Evolutionary conservation across 2,113 vertebrate genomes (phyloP).

Genomic region (Uropsilus gracilis): DNA sequence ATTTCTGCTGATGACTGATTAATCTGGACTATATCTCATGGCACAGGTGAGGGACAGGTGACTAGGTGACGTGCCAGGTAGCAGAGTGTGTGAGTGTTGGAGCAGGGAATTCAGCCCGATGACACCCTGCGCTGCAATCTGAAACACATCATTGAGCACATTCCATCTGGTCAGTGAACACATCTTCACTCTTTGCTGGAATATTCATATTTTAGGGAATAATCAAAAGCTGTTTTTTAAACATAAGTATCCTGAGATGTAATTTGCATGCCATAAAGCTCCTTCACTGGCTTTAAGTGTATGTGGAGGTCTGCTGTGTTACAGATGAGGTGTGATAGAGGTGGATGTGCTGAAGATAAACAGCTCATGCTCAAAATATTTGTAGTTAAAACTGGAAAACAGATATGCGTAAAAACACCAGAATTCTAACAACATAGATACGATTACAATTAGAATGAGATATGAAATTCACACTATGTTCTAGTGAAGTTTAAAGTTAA

Average conservation of each 20-base stretch:
- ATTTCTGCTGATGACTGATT: neutral
- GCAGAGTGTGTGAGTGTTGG: too few species aligned
- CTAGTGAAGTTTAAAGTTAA: constrained; percentile 26
- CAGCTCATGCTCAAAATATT: neutral
- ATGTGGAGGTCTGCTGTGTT: neutral
- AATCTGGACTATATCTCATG: neutral
- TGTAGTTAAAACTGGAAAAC: neutral
- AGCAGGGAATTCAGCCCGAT: neutral
- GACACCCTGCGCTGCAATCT: neutral
- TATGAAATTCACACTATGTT: constrained; percentile 13
- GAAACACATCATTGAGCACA: neutral
- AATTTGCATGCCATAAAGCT: neutral
- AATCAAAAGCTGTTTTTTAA: neutral
- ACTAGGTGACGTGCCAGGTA: neutral
- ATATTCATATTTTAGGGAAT: neutral
- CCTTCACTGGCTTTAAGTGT: neutral
- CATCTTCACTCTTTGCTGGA: neutral
- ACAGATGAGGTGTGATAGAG: neutral
- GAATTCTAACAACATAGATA: neutral
- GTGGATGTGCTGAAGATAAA: neutral
- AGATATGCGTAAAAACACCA: neutral
- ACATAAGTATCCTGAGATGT: neutral
- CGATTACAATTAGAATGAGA: constrained; percentile 2
- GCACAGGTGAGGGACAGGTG: neutral
- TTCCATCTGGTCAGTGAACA: neutral